phyloP scores from a whole-genome alignment of 1,140 invertebrate genomes.

The Drosophila insularis region DNA sequence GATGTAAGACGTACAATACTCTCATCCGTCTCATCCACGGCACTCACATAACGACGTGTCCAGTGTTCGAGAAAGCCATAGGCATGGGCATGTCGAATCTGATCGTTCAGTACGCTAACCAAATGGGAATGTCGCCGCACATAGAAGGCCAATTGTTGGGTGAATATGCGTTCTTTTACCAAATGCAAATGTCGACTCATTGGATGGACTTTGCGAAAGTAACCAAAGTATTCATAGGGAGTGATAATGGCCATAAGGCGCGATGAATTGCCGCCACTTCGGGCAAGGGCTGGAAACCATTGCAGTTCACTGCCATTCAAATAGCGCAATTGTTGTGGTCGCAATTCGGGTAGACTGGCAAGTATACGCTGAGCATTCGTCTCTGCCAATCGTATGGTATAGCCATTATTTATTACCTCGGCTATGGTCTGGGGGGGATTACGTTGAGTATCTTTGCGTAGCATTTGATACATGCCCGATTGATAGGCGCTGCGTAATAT shows the following conservation, averaged over 20 bases:
- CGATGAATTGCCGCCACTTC: constrained; percentile 32
- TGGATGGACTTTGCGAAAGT: constrained; percentile 66
- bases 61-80: constrained; percentile 67
- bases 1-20: constrained; percentile 42
- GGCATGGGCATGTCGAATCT: constrained; percentile 55
- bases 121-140: constrained; percentile 65
- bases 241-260: constrained; percentile 56
- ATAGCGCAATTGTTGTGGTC: constrained; percentile 28
- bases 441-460: constrained; percentile 62
- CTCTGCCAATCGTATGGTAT: constrained; percentile 51
- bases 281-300: constrained; percentile 53
- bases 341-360: constrained; percentile 60
- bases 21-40: constrained; percentile 57
- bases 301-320: constrained; percentile 56
- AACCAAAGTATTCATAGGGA: constrained; percentile 72
- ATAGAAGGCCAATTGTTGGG: constrained; percentile 70
- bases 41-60: constrained; percentile 64
- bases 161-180: constrained; percentile 67
- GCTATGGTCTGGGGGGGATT: constrained; percentile 70
- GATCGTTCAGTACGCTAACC: constrained; percentile 55
- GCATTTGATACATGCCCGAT: constrained; percentile 71
- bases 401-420: constrained; percentile 58
- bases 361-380: constrained; percentile 56
- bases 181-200: constrained; percentile 59
- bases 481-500: constrained; percentile 69